A percentile compares a stretch with the other conserved stretches of the same genome.
Evolutionary conservation across 2,888 invertebrate species (phyloP).

Genomic region (Lapara coniferarum): DNA sequence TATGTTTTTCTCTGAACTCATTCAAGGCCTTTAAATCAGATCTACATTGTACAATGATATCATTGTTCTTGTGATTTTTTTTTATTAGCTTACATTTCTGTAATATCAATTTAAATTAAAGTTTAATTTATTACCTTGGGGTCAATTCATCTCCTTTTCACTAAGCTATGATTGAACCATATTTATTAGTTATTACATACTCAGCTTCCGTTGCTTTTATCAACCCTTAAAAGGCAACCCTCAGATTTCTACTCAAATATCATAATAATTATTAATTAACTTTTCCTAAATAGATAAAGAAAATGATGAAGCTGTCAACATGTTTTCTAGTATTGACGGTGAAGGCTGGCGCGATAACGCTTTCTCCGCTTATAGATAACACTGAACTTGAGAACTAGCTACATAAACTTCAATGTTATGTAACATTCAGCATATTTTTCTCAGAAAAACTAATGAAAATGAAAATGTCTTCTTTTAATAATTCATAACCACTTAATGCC

Average conservation of each 20-base stretch:
- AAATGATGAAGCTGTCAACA: neutral
- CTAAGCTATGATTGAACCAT: too few species aligned
- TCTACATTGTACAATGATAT: too few species aligned
- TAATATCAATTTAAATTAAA: too few species aligned
- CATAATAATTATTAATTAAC: neutral
- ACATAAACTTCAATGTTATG: conserved; percentile 63
- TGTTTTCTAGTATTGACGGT: conserved; percentile 6
- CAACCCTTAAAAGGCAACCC: neutral
- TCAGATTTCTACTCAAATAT: neutral
- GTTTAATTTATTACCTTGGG: too few species aligned
- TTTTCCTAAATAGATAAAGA: neutral
- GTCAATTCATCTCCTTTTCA: too few species aligned
- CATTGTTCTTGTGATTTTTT: too few species aligned
- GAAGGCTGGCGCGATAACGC: conserved; percentile 14
- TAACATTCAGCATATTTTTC: conserved; percentile 48
- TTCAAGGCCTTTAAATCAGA: too few species aligned
- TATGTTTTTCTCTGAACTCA: too few species aligned
- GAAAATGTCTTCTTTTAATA: neutral
- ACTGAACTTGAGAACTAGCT: conserved; percentile 49
- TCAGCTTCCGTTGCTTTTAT: too few species aligned
- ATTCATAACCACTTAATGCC: too few species aligned
- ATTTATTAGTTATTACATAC: too few species aligned
- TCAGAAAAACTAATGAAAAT: neutral
- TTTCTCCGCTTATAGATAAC: conserved; percentile 32
- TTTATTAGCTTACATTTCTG: too few species aligned